Base-by-base conservation (phyloP, 2,113 vertebrate species). In the Pluvianellus socialis region DNA sequence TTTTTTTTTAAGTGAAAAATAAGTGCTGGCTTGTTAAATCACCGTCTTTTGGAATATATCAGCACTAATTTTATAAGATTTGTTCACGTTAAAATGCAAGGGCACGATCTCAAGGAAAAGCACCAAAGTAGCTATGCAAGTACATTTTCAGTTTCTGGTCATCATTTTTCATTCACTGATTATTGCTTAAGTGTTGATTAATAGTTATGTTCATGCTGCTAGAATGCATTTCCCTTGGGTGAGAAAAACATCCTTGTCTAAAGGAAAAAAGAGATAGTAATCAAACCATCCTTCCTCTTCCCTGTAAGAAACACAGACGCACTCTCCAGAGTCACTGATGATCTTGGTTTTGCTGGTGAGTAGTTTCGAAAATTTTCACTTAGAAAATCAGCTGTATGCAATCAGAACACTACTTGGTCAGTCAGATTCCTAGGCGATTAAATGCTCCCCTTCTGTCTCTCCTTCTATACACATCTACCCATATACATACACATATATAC, bases 151-250 rank as follows among this genome's bases (percentile, higher is more conserved):
- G 95, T 97, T 96, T 94, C 97, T 96, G 98, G 98, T 96, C 97
- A 97, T 98, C 95, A 97, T 98, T 98, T 97, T 97, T 97, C 96
- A 98, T 96, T 97, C 94, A 65, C 98, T 98, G 98, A 98, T 98
- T 97, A 98, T 97, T 95, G 83, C 98, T 97, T 97, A 97, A 98
- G 97, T 97, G 98, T 97, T 98, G 98, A 98, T 98, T 98, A 98
- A 98, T 98, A 97, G 97, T 95, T 97, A 97, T 83, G 94, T 90
- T 98, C 97, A 97, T 35, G 97, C 98, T 97, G 97, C 94, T 97
- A 95, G 98, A 97, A 98, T 95, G 96, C 97, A 96, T 96, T 97
- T 98, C 96, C 97, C 96, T 94, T 90, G 96, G 97, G 97, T 97
- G 94, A 98, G 89, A 96, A 98, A 98, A 98, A 98, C 95, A 97